phyloP scores from a whole-genome alignment of 2,888 invertebrate species.

The Thymelicus acteon region DNA sequence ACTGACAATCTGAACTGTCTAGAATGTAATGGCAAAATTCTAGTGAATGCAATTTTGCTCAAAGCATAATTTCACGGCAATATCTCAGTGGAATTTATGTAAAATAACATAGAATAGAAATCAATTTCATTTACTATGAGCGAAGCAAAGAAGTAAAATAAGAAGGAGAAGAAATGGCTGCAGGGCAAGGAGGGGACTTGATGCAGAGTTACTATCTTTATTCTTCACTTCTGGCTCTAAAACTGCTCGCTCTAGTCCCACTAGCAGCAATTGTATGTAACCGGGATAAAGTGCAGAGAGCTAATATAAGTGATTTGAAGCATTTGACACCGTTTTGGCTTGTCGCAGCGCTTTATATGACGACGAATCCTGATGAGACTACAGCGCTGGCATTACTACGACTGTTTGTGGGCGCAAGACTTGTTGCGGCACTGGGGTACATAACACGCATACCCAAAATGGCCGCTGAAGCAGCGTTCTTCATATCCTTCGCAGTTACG shows the following conservation, averaged over 20 bases:
- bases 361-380: conserved; percentile 53
- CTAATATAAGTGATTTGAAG: conserved; percentile 61
- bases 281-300: conserved; percentile 55
- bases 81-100: background rate
- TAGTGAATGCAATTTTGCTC: conserved; percentile 5
- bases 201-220: conserved; percentile 35
- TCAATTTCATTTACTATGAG: background rate
- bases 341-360: conserved; percentile 61
- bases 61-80: background rate
- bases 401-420: conserved; percentile 50
- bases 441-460: conserved; percentile 49
- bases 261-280: conserved; percentile 51
- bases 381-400: conserved; percentile 53
- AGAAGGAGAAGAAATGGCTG: conserved; percentile 12
- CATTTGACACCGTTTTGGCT: conserved; percentile 66
- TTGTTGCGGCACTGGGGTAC: conserved; percentile 54
- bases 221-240: conserved; percentile 46
- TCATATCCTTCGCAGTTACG: conserved; percentile 57
- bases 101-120: background rate
- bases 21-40: background rate
- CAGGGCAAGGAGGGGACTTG: background rate
- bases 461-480: conserved; percentile 51
- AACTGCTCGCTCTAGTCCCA: conserved; percentile 51
- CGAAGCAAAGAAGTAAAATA: background rate
- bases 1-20: conserved; percentile 1